These are phyloP conservation scores for Leptopterna dolabrata DNA, from an alignment of 2,888 invertebrate species.

Conservation along the genomic window DNA sequence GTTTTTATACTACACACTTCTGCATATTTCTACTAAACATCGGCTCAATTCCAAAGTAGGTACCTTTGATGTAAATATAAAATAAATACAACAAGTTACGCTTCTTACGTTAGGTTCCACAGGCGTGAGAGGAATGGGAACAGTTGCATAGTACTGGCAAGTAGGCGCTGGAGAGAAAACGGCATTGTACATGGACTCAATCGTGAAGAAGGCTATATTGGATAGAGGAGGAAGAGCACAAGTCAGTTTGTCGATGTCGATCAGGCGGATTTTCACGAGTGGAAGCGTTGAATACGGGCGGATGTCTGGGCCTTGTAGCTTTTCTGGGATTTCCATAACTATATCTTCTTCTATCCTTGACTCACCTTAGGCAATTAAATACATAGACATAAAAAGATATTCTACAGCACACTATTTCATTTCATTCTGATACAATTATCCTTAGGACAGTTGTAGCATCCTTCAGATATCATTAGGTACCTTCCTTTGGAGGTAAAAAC, in stretches of 20 bases:
- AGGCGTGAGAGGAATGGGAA: conserved; percentile 32
- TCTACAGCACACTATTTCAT: too few relatives aligned
- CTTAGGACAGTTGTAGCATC: too few relatives aligned
- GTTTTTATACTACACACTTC: too few relatives aligned
- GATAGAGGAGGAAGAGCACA: not conserved
- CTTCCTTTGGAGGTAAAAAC: too few relatives aligned
- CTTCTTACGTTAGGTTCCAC: conserved; percentile 28
- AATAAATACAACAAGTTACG: too few relatives aligned
- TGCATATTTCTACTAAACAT: too few relatives aligned
- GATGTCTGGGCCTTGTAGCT: conserved; percentile 26
- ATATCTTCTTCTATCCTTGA: conserved; percentile 43
- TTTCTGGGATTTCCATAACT: conserved; percentile 46
- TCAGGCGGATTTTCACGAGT: conserved; percentile 34
- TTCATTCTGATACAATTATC: too few relatives aligned
- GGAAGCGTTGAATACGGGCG: conserved; percentile 35
- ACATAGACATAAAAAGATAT: too few relatives aligned
- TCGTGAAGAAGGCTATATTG: conserved; percentile 41
- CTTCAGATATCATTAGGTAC: too few relatives aligned
- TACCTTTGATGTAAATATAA: too few relatives aligned
- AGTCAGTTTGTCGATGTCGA: conserved; percentile 32
- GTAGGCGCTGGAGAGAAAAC: not conserved
- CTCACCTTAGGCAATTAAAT: conserved; percentile 13
- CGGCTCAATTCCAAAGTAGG: too few relatives aligned
- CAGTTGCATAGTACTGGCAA: conserved; percentile 28
- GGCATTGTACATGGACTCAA: conserved; percentile 40